A percentile compares a stretch with the other conserved stretches of the same genome.
phyloP scores from a whole-genome alignment of 2,113 vertebrate species.

The Pithys albifrons region DNA sequence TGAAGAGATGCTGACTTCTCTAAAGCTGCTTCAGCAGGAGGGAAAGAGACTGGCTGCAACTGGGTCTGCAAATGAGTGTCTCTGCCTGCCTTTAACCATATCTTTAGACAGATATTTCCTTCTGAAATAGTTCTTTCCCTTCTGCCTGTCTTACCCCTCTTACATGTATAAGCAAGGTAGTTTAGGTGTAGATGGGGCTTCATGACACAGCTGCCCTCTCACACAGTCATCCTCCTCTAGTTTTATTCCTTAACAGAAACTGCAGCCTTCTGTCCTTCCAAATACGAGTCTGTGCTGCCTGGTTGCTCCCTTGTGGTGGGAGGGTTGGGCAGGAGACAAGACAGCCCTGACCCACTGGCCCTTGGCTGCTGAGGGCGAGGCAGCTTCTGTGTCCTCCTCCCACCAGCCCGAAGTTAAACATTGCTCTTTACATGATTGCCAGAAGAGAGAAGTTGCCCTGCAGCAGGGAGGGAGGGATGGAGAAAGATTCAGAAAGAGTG shows the following conservation, averaged over 20 bases:
- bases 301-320: not conserved
- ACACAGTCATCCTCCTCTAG: not conserved
- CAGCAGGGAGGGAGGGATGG: not conserved
- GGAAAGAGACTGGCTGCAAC: not conserved
- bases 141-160: not conserved
- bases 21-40: not conserved
- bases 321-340: not conserved
- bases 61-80: not conserved
- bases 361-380: fast-evolving
- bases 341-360: not conserved
- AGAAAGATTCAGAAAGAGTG: not conserved
- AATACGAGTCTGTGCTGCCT: not conserved
- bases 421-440: not conserved
- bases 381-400: not conserved
- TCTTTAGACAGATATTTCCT: not conserved
- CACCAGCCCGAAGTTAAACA: not conserved
- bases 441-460: not conserved
- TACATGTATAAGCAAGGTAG: not conserved
- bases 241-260: not conserved
- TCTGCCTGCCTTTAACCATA: not conserved
- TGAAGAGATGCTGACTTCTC: not conserved
- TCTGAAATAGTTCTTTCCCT: not conserved
- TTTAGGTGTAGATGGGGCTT: not conserved
- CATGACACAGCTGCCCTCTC: not conserved
- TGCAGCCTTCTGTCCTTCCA: not conserved